Percentiles rank a stretch among this genome's conserved stretches.
phyloP scores from a whole-genome alignment of 2,797 vertebrate genomes.

The Miichthys miiuy region DNA sequence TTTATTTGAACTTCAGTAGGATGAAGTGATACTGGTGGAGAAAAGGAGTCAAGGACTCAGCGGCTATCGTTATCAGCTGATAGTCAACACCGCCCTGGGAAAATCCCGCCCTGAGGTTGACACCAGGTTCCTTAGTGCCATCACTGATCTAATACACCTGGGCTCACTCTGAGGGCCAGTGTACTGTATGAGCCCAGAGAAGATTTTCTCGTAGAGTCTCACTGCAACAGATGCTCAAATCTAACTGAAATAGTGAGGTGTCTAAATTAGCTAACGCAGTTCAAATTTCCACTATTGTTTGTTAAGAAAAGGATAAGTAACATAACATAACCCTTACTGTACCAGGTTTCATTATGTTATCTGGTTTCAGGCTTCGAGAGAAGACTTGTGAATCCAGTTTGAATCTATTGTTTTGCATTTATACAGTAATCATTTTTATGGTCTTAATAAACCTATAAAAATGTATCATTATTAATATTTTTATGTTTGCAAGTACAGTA shows the following conservation, averaged over 20 bases:
- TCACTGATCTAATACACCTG: slow-evolving; percentile 59
- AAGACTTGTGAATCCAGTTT: neutral
- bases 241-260: neutral
- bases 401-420: neutral
- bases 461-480: neutral
- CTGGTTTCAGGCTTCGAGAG: neutral
- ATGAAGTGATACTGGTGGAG: slow-evolving; percentile 60
- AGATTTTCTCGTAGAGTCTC: slow-evolving; percentile 25
- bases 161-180: slow-evolving; percentile 26
- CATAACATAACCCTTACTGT: neutral
- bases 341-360: neutral
- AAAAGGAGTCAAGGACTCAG: slow-evolving; percentile 48
- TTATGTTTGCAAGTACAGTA: neutral
- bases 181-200: slow-evolving; percentile 16
- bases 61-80: slow-evolving; percentile 71
- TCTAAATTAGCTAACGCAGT: neutral
- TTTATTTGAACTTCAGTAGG: slow-evolving; percentile 70
- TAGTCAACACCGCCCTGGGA: slow-evolving; percentile 49
- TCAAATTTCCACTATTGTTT: neutral
- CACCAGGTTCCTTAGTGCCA: slow-evolving; percentile 62
- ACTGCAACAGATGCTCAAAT: slow-evolving; percentile 14
- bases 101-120: slow-evolving; percentile 52
- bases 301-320: neutral
- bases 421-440: neutral
- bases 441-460: neutral